phyloP scores from a whole-genome alignment of 2,888 invertebrate species.

The Aphodius sticticus region DNA sequence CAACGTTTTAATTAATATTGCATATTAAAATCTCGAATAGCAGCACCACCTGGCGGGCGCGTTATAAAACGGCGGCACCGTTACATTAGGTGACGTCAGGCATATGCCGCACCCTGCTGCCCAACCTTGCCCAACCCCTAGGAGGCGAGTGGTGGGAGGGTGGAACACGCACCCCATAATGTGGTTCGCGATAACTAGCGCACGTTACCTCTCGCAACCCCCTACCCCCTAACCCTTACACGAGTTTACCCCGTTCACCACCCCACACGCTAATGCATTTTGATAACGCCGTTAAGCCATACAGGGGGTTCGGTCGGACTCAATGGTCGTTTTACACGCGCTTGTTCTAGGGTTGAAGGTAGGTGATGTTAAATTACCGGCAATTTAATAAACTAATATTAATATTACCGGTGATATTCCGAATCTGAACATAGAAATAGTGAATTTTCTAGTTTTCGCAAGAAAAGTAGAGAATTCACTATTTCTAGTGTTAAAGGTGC shows the following conservation, averaged over 20 bases:
- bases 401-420: too few species aligned
- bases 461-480: too few species aligned
- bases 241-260: not conserved
- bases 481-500: too few species aligned
- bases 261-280: constrained; percentile 29
- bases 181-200: constrained; percentile 29
- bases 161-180: constrained; percentile 30
- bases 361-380: too few species aligned
- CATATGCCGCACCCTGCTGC: not conserved
- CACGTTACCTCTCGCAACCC: constrained; percentile 29
- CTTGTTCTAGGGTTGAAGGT: not conserved
- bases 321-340: not conserved
- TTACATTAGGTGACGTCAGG: not conserved
- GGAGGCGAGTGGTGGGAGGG: not conserved
- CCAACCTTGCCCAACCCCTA: not conserved
- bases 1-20: not conserved
- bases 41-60: not conserved
- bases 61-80: not conserved
- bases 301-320: not conserved
- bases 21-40: not conserved
- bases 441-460: too few species aligned
- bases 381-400: too few species aligned
- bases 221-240: not conserved
- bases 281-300: constrained; percentile 30
- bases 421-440: too few species aligned